A percentile compares a stretch with the other conserved stretches of the same genome.
These are phyloP conservation scores for Flexamia atlantica DNA, from an alignment of 2,888 invertebrate genomes.

Conservation along the genomic window DNA sequence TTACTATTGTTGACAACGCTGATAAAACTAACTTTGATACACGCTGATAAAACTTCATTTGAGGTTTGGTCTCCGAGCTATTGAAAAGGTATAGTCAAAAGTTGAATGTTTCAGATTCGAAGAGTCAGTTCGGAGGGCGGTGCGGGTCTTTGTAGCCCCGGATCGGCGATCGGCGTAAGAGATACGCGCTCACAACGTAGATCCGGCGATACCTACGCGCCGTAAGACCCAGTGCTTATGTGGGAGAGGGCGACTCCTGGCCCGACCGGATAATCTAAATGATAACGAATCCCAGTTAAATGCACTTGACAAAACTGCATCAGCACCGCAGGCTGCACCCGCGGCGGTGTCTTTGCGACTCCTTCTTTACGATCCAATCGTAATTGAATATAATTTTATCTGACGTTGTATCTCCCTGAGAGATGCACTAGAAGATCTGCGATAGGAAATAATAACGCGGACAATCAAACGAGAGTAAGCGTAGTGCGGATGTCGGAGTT, in stretches of 20 bases:
- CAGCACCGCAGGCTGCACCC: not conserved
- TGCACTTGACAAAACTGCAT: constrained; percentile 19
- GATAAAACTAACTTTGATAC: no score
- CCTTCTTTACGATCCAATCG: not conserved
- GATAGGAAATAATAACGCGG: not conserved
- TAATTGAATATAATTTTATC: constrained; percentile 30
- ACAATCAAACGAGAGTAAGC: not conserved
- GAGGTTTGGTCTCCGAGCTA: no score
- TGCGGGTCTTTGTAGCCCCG: not conserved
- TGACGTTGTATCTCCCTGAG: not conserved
- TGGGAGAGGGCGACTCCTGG: not conserved
- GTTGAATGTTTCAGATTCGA: not conserved
- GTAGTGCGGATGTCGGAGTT: not conserved
- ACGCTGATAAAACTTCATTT: no score
- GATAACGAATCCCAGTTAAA: constrained; percentile 18
- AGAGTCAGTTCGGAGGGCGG: not conserved
- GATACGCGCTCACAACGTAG: not conserved
- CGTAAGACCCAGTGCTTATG: constrained; percentile 17
- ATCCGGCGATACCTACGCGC: constrained; percentile 7
- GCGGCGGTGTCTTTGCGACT: constrained; percentile 7
- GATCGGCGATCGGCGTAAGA: constrained; percentile 14
- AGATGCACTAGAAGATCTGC: constrained; percentile 1
- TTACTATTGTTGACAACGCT: no score
- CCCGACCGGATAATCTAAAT: constrained; percentile 11
- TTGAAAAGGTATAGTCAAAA: no score